Conservation (phyloP, 2,113 vertebrate genomes). For the Bos taurus region ARS-UCD2.0 NC_037329.1:67189001-67189500, state of each 20-base stretch:
- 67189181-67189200: neutral
- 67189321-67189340: neutral
- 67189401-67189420: neutral
- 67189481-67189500: neutral
- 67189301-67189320: neutral
- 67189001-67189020: neutral
- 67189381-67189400: neutral
- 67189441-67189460: neutral
- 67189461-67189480: neutral
- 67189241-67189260: neutral
- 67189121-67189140: neutral
- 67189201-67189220: neutral
- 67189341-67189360: neutral
- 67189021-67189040: neutral
- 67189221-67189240: neutral
- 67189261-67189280: neutral
- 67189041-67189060: neutral
- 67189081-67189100: neutral
- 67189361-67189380: neutral
- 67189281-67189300: neutral
- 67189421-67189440: neutral
- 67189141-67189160: neutral
- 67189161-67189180: neutral
- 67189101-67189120: neutral
- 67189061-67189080: neutral